Base-by-base conservation (phyloP, 2,113 vertebrate genomes). In the Oenanthe oenanthe region DNA sequence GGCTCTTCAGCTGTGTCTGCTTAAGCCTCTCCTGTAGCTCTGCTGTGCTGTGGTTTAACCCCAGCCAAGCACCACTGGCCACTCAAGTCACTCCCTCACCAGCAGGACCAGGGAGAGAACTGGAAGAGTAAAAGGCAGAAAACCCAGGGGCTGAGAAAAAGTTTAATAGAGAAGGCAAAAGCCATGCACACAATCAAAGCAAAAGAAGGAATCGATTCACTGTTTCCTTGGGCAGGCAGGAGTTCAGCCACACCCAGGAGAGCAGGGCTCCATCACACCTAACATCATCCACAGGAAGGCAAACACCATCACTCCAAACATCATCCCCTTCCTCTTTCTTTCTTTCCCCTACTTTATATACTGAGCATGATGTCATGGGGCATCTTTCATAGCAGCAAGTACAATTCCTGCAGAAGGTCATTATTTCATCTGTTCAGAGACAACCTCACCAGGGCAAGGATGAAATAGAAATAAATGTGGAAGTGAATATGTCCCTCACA, bases 401-500 rank as follows among this genome's bases (percentile, higher is more conserved):
- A 25, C 22, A 88, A 17, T 31, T 50, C 26, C 38, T 71, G 34
- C 53, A 53, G 47, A 62, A 71, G 17, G 22, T 48, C 32, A 21
- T 19, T 28, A 22, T 63, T 89, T 70, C 13, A 24, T 48, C 31
- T 10, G 1, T 29, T 77, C 32, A 31, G 70, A 78, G 61, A 48
- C 12, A 61, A 61, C 10, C 9, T 81, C 77, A 51, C 5, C 45
- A 53, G 13, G 13, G 16, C n/a, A 40, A 17, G 31, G 17, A 47
- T 54, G 12, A 5, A 43, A n/a, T 25, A 24, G 21, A 25, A 61
- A 78, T 38, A 38, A 73, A 85, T 40, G 19, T 88, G 74, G 48
- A 36, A 57, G 16, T 17, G 31, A 3, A 6, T 7, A 7, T 0
- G 0, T 43, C n/a, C 42, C 73, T 70, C 61, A 19, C 24, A 73